Evolutionary conservation across 2,888 invertebrate species (phyloP), one percentile per base, ranked within the genome.

Genomic region (Catocala sponsa): DNA sequence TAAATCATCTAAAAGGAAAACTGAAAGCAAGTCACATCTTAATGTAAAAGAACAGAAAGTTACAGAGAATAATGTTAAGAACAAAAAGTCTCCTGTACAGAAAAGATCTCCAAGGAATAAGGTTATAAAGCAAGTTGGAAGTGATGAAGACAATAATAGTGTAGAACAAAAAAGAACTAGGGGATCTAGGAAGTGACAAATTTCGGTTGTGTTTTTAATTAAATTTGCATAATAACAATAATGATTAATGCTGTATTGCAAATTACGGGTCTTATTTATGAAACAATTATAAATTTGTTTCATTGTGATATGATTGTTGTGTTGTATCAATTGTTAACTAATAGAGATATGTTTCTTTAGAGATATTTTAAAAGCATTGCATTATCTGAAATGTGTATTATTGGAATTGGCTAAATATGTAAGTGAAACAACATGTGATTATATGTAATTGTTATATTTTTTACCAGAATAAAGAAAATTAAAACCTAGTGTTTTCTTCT

Each of bases 401-500:
- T 47, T 55, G 38, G 42, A 49, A 10, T 32, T 57, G 48, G 25
- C 11, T 59, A 55, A 63, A 58, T 54, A 55, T 59, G 53, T 59
- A 43, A 59, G 60, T 65, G 54, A 53, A 67, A 73, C 10, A 72
- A 68, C 68, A 66, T 64, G 69, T 65, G 65, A 59, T 63, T 70
- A 58, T 38, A 51, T 64, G 43, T 57, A 35, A 59, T 65, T 59
- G 54, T 65, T 59, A 32, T 51, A 60, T 62, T 43, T 47, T 59
- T 57, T 62, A 51, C 38, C 13, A n/a, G 62, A 71, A 63, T 56
- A 62, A 64, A 68, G 49, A 59, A 11, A 56, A 65, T 38, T 38
- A 6, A 73, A 68, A 55, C 63, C 49, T 84, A 89, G 78, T 91
- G 88, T 85, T 91, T 92, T 79, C 87, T 87, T 76, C 81, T 91